Conservation (phyloP, 2,888 invertebrate species). For the Agrotis segetum region DNA sequence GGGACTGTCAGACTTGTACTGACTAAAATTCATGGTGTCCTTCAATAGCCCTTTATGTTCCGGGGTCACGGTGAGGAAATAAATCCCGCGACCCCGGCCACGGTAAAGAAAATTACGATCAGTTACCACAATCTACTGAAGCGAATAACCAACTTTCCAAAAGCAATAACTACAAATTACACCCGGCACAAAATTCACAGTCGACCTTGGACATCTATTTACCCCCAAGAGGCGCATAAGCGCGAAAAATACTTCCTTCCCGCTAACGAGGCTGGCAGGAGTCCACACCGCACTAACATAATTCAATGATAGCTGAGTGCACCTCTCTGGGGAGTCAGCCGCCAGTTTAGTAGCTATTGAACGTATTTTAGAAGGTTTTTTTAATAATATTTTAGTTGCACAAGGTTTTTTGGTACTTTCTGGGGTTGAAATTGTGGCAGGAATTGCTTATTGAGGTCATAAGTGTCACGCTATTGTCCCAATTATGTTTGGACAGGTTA, state of each 20-base stretch:
- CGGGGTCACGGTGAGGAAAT: too few species aligned
- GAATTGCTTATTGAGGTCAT: too few species aligned
- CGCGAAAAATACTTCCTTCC: conserved; percentile 39
- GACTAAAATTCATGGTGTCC: too few species aligned
- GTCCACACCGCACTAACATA: conserved; percentile 34
- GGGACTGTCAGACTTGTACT: too few species aligned
- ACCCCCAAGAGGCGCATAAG: conserved; percentile 51
- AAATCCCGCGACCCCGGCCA: too few species aligned
- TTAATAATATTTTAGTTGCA: not conserved
- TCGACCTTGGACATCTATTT: conserved; percentile 26
- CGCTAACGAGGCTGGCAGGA: conserved; percentile 56
- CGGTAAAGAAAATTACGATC: too few species aligned
- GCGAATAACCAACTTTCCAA: not conserved
- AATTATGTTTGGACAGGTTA: too few species aligned
- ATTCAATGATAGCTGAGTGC: conserved; percentile 46
- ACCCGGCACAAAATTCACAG: not conserved
- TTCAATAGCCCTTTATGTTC: too few species aligned
- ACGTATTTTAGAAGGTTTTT: not conserved
- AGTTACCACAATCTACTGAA: too few species aligned
- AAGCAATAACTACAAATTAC: conserved; percentile 24
- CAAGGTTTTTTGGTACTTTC: not conserved
- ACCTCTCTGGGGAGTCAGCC: conserved; percentile 35
- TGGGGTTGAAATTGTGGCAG: not conserved
- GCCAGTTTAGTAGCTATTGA: conserved; percentile 12
- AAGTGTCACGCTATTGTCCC: not conserved